phyloP scores from a whole-genome alignment of 1,140 invertebrate species.

The Bombus picipes region DNA sequence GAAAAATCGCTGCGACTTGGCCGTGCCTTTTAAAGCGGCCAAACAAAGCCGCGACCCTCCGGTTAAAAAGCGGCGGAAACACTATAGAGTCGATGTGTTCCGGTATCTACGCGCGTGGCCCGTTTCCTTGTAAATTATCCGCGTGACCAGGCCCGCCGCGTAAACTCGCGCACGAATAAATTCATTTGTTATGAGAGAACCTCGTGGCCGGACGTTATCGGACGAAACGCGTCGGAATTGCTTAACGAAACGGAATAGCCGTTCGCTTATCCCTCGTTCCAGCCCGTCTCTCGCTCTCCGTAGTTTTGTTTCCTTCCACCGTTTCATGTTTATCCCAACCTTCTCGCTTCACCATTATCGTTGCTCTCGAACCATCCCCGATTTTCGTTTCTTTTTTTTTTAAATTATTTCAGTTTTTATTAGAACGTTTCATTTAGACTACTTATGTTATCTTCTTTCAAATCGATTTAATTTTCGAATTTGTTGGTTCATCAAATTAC shows the following conservation, averaged over 20 bases:
- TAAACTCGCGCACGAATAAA: constrained; percentile 67
- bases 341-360: not conserved
- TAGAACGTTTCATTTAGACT: too few relatives aligned
- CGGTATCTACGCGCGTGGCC: constrained; percentile 52
- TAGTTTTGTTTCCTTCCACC: not conserved
- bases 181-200: constrained; percentile 66
- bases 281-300: not conserved
- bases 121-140: constrained; percentile 64
- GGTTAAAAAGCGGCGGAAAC: constrained; percentile 56
- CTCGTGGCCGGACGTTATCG: constrained; percentile 60
- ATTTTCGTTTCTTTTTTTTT: not conserved
- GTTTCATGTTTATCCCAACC: not conserved
- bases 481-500: not conserved
- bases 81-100: constrained; percentile 57
- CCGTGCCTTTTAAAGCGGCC: constrained; percentile 27
- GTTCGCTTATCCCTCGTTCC: constrained; percentile 32
- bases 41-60: constrained; percentile 38
- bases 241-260: constrained; percentile 71
- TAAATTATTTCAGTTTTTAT: not conserved
- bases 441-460: not conserved
- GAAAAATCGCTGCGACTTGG: constrained; percentile 48
- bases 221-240: constrained; percentile 67
- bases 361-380: not conserved
- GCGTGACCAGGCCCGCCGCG: constrained; percentile 50
- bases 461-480: not conserved